These are phyloP conservation scores for Helicoverpa assulta DNA, from an alignment of 2,888 invertebrate genomes.

Conservation along the genomic window DNA sequence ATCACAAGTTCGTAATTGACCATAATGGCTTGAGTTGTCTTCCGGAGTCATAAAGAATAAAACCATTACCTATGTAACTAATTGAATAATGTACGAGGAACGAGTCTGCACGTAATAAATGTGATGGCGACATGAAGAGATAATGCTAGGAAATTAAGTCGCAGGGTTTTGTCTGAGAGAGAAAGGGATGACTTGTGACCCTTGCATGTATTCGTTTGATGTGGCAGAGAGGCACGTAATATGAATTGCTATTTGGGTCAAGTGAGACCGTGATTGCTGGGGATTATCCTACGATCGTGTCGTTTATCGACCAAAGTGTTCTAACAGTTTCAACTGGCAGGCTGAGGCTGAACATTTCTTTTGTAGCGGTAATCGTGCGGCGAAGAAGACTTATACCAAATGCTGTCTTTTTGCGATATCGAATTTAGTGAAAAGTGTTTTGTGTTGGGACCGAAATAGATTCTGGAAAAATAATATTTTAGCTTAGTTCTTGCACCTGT, in stretches of 20 bases:
- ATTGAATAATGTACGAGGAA: slow-evolving; percentile 44
- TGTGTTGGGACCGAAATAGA: no score
- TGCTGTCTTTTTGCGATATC: no score
- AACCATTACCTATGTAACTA: slow-evolving; percentile 45
- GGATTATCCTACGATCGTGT: slow-evolving; percentile 56
- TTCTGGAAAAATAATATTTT: neutral
- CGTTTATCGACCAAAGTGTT: slow-evolving; percentile 38
- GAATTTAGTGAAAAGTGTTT: neutral
- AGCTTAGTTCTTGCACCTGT: no score
- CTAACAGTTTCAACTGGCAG: slow-evolving; percentile 17
- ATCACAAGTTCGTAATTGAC: slow-evolving; percentile 58
- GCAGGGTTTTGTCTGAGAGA: slow-evolving; percentile 26
- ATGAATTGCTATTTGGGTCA: slow-evolving; percentile 63
- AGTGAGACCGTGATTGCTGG: slow-evolving; percentile 54
- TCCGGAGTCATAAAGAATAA: slow-evolving; percentile 55
- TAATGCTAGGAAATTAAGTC: slow-evolving; percentile 30
- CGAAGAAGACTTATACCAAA: slow-evolving; percentile 1
- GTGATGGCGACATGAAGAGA: slow-evolving; percentile 39
- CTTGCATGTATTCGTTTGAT: slow-evolving; percentile 41
- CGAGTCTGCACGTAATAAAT: slow-evolving; percentile 36
- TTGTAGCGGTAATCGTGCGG: neutral
- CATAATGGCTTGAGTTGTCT: slow-evolving; percentile 48
- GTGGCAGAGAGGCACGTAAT: slow-evolving; percentile 44
- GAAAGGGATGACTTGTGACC: slow-evolving; percentile 46
- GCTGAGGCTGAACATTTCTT: slow-evolving; percentile 23